Conservation (phyloP, 2,888 invertebrate species). For the Microdon myrmicae region DNA sequence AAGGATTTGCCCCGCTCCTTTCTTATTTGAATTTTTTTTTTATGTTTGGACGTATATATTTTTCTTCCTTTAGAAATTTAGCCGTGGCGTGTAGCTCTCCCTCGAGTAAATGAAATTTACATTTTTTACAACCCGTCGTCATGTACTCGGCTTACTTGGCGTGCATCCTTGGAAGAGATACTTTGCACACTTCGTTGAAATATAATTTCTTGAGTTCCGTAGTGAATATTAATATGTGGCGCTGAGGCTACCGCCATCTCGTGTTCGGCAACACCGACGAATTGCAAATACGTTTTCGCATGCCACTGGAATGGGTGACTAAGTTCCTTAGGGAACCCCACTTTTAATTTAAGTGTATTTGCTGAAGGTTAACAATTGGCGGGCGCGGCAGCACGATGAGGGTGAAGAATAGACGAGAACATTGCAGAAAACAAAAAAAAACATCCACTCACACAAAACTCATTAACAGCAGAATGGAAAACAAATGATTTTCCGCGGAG, state of each 20-base stretch:
- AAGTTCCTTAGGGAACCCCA: conserved; percentile 28
- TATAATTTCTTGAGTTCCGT: conserved; percentile 48
- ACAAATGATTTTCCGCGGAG: conserved; percentile 52
- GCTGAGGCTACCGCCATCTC: conserved; percentile 5
- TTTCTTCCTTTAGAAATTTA: conserved; percentile 33
- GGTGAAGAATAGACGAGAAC: conserved; percentile 16
- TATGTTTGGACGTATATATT: no score
- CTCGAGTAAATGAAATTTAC: conserved; percentile 38
- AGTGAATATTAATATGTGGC: conserved; percentile 47
- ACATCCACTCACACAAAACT: conserved; percentile 47
- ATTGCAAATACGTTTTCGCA: conserved; percentile 24
- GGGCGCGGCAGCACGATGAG: neutral
- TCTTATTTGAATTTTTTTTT: no score
- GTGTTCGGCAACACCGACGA: conserved; percentile 18
- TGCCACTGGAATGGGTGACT: conserved; percentile 24
- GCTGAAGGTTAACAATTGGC: conserved; percentile 5
- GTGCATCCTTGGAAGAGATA: conserved; percentile 33
- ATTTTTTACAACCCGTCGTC: conserved; percentile 34
- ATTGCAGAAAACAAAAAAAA: no score
- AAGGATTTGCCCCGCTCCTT: no score
- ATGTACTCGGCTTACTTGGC: conserved; percentile 22
- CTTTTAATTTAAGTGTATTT: conserved; percentile 46
- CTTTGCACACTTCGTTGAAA: conserved; percentile 45
- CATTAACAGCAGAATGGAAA: conserved; percentile 51
- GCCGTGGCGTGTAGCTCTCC: conserved; percentile 34